A percentile compares a stretch with the other conserved stretches of the same genome.
Evolutionary conservation across 92 coral and sea anemone genomes (phyloP).

Genomic region (Meandrina meandrites): DNA sequence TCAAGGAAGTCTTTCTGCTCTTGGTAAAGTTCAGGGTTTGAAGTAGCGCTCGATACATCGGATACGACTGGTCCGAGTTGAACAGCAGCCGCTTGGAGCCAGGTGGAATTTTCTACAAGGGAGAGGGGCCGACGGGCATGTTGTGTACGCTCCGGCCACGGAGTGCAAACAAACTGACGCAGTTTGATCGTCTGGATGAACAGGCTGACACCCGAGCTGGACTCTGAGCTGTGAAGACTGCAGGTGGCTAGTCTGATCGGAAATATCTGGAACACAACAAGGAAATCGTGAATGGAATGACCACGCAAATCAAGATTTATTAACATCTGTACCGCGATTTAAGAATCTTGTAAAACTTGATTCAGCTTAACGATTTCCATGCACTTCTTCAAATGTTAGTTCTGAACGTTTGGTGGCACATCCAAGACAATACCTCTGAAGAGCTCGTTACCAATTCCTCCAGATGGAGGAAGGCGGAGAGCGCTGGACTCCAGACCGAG

Average conservation of each 20-base stretch:
- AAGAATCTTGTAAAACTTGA: neutral
- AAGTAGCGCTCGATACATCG: constrained; percentile 78
- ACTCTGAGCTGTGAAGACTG: constrained; percentile 79
- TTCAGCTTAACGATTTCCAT: neutral
- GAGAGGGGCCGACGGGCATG: constrained; percentile 80
- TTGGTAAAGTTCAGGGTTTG: constrained; percentile 51
- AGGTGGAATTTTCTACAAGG: constrained; percentile 75
- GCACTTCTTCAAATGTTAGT: neutral
- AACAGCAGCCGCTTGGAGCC: constrained; percentile 90
- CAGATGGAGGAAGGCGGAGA: no score
- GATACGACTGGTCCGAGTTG: constrained; percentile 90
- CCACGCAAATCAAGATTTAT: no score
- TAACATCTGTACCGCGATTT: neutral
- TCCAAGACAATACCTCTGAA: neutral
- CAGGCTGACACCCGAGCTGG: constrained; percentile 79
- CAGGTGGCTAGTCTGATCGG: constrained; percentile 93
- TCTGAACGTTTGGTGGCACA: neutral
- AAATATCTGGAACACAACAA: constrained; percentile 51
- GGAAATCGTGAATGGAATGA: no score
- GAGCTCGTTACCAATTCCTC: no score
- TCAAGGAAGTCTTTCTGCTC: constrained; percentile 90
- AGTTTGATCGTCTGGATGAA: constrained; percentile 84
- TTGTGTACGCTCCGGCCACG: constrained; percentile 59
- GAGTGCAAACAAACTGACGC: constrained; percentile 90
- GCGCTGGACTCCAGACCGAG: no score